Evolutionary conservation across 2,113 vertebrate genomes (phyloP), one percentile per base, ranked within the genome.

Genomic region (Tachysurus fulvidraco): DNA sequence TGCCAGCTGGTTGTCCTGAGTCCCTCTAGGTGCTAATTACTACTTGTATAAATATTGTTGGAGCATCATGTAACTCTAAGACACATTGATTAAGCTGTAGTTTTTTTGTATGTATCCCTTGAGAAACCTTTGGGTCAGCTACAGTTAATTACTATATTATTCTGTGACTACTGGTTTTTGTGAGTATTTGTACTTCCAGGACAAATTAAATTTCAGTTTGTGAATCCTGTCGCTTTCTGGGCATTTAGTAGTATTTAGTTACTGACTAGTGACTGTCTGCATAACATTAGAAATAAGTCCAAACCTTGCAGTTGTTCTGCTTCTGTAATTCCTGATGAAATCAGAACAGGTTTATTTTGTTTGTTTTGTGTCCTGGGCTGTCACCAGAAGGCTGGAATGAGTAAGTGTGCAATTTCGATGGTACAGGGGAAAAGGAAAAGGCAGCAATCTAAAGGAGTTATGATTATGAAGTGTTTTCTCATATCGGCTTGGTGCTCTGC

Each of bases 331-430:
- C 36, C 21, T 23, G 41, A 46, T 14, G 44, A 5, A 14, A 76
- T 76, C 44, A 25, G 23, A 25, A 41, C 16, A 41, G 30, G 30
- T 41, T 74, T 46, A 44, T 76, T 76, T 76, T n/a, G 23, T 76
- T 23, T 50, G 2, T 52, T 73, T 41, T 46, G 41, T 36, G 65
- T 46, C 16, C 67, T 8, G 21, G 4, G 12, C 44, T 50, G 44
- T 76, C 73, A 50, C 73, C 44, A 50, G 73, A 76, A 76, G 73
- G 12, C 44, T 76, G 44, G 73, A 76, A 76, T 76, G 73, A 76
- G 11, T 2, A 5, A 76, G 44, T 76, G 73, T 76, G 73, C 25
- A 76, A n/a, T 76, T 76, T 73, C 50, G 12, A 76, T 76, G 44
- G 44, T 76, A n/a, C 73, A 76, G 73, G 23, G 25, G 21, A 73